These are phyloP conservation scores for Sympetrum striolatum DNA, from an alignment of 2,888 invertebrate genomes.

Conservation along the genomic window DNA sequence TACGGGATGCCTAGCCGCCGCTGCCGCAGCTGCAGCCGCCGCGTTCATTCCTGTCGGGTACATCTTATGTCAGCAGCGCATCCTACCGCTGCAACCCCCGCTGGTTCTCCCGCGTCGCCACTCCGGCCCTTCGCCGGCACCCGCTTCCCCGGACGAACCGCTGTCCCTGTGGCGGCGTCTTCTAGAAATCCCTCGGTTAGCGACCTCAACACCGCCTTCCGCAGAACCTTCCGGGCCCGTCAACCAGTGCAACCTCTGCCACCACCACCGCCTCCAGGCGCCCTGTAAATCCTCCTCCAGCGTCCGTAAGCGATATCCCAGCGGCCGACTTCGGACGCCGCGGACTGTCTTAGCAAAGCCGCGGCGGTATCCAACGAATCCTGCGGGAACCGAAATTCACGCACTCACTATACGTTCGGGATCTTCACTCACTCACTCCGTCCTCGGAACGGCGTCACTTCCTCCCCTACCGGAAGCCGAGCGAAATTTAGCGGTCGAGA, in stretches of 20 bases:
- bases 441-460: slow-evolving; percentile 1
- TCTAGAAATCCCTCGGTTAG: neutral
- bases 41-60: slow-evolving; percentile 88
- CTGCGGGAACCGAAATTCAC: neutral
- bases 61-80: slow-evolving; percentile 69
- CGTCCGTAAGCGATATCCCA: neutral
- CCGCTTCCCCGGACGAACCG: neutral
- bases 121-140: neutral
- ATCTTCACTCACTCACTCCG: neutral
- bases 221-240: neutral
- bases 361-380: neutral
- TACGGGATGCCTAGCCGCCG: slow-evolving; percentile 87
- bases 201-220: neutral
- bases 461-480: slow-evolving; percentile 23
- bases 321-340: neutral
- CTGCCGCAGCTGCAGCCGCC: slow-evolving; percentile 82
- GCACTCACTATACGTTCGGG: neutral
- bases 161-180: neutral
- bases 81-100: slow-evolving; percentile 46
- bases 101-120: neutral
- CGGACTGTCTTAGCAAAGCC: neutral
- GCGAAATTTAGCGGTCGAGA: slow-evolving; percentile 16
- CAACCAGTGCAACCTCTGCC: slow-evolving; percentile 29
- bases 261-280: slow-evolving; percentile 41
- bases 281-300: slow-evolving; percentile 32